Percentiles rank a stretch among this genome's conserved stretches.
These are phyloP conservation scores for Pachypsylla venusta DNA, from an alignment of 1,140 invertebrate genomes.

Conservation along the genomic window DNA sequence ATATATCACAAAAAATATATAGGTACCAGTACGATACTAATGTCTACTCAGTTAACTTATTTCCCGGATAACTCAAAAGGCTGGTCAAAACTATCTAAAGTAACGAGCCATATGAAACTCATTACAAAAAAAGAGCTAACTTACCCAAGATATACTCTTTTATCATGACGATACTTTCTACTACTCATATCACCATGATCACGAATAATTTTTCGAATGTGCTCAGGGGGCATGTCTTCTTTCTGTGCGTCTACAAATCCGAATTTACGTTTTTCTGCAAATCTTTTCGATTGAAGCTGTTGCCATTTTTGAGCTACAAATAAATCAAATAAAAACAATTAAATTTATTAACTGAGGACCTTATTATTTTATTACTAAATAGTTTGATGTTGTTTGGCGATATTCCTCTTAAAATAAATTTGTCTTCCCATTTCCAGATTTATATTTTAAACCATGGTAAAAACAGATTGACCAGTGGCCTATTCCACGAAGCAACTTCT, in stretches of 20 bases:
- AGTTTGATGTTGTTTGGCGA: too few relatives aligned
- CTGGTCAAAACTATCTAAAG: neutral
- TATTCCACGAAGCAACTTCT: too few relatives aligned
- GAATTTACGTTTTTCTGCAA: slow-evolving; percentile 95
- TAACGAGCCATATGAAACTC: too few relatives aligned
- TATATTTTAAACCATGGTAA: too few relatives aligned
- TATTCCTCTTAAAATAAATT: too few relatives aligned
- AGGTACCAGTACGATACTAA: neutral
- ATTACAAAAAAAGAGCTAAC: slow-evolving; percentile 10
- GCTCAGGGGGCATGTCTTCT: slow-evolving; percentile 98
- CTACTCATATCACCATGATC: slow-evolving; percentile 99
- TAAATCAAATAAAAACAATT: too few relatives aligned
- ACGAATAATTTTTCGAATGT: slow-evolving; percentile 95
- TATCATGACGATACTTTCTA: slow-evolving; percentile 96
- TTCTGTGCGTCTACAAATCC: slow-evolving; percentile 98
- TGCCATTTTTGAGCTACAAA: slow-evolving; percentile 88
- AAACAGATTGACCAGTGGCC: too few relatives aligned
- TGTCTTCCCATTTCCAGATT: too few relatives aligned
- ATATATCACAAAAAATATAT: neutral
- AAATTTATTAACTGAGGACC: too few relatives aligned
- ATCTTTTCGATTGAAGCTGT: slow-evolving; percentile 92
- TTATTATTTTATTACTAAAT: too few relatives aligned
- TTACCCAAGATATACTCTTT: slow-evolving; percentile 92
- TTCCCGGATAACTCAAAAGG: neutral
- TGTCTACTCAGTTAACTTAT: neutral